Evolutionary conservation across 2,888 invertebrate genomes (phyloP).

Genomic region (Aporophyla lueneburgensis): DNA sequence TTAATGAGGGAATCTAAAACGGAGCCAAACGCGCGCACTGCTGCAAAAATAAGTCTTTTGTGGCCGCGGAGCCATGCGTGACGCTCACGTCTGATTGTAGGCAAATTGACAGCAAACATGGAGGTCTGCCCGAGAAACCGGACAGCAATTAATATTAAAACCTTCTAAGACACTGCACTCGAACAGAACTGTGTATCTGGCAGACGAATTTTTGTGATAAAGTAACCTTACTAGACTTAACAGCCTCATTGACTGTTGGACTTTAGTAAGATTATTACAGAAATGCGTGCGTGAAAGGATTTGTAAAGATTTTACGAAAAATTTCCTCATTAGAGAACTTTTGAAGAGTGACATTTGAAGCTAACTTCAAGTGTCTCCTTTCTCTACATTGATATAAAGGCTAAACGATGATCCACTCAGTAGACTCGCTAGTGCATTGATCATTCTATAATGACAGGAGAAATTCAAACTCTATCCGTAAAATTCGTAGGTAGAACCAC

Average conservation of each 20-base stretch:
- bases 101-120: conserved; percentile 72
- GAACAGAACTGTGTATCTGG: conserved; percentile 48
- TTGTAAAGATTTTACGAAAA: background rate
- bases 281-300: no score
- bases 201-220: background rate
- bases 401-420: background rate
- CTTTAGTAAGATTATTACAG: background rate
- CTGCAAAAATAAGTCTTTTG: conserved; percentile 44
- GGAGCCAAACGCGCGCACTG: conserved; percentile 58
- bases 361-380: no score
- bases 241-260: background rate
- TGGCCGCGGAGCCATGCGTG: conserved; percentile 56
- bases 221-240: background rate
- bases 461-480: background rate
- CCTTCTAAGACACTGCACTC: conserved; percentile 59
- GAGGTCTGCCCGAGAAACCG: conserved; percentile 68
- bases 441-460: background rate
- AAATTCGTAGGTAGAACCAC: background rate
- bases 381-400: background rate
- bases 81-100: conserved; percentile 70
- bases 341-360: background rate
- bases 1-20: conserved; percentile 60
- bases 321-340: background rate
- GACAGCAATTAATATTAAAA: conserved; percentile 77
- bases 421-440: background rate